Evolutionary conservation across 2,888 invertebrate species (phyloP).

Genomic region (Schizaphis graminum): DNA sequence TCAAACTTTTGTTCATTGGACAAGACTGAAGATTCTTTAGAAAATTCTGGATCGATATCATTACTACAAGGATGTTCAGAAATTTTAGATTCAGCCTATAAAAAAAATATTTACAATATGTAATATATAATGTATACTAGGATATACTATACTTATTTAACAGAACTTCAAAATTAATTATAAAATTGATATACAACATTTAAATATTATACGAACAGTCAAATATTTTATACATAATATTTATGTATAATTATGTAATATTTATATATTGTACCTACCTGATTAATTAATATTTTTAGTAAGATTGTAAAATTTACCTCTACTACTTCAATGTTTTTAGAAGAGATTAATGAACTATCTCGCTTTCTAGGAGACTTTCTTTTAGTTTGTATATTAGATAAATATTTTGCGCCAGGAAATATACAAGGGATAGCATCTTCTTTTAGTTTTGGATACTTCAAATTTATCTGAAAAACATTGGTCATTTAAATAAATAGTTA

Average conservation of each 20-base stretch:
- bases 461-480: slow-evolving; percentile 31
- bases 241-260: too few species aligned
- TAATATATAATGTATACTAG: not conserved
- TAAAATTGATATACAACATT: not conserved
- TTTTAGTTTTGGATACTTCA: slow-evolving; percentile 13
- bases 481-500: not conserved
- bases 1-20: not conserved
- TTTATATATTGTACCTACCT: not conserved
- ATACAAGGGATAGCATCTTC: slow-evolving; percentile 13
- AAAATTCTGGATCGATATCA: not conserved
- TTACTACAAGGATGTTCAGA: not conserved
- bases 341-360: not conserved
- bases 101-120: not conserved
- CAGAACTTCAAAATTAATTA: not conserved
- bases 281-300: not conserved
- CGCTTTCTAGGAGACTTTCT: slow-evolving; percentile 10
- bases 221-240: not conserved
- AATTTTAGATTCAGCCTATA: slow-evolving; percentile 9
- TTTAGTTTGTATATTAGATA: not conserved
- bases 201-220: not conserved
- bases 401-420: slow-evolving; percentile 15
- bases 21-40: not conserved
- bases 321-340: not conserved
- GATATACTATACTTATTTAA: not conserved
- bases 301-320: slow-evolving; percentile 9